Percentiles rank a stretch among this genome's conserved stretches.
phyloP scores from a whole-genome alignment of 2,888 invertebrate genomes.

The Ormyrus thymus region DNA sequence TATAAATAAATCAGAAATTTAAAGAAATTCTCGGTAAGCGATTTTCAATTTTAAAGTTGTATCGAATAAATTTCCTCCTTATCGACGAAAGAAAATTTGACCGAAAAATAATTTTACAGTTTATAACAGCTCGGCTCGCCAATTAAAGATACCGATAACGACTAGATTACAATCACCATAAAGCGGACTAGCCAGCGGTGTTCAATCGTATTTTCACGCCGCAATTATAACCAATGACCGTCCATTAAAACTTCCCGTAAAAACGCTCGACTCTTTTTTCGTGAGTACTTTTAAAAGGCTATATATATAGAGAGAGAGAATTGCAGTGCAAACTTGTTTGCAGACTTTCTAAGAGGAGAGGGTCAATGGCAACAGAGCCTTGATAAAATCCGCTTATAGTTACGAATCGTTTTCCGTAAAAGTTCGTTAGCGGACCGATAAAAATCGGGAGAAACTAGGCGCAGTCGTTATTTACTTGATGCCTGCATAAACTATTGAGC shows the following conservation, averaged over 20 bases:
- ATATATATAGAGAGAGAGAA: not conserved
- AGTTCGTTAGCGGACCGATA: not conserved
- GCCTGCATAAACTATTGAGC: no score
- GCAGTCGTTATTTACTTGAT: no score
- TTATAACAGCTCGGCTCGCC: no score
- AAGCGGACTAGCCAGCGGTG: not conserved
- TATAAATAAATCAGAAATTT: no score
- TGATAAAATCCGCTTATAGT: conserved; percentile 7
- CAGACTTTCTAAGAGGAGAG: conserved; percentile 38
- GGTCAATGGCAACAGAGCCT: conserved; percentile 41
- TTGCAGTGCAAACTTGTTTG: conserved; percentile 16
- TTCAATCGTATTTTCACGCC: not conserved
- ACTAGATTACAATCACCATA: no score
- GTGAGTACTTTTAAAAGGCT: no score
- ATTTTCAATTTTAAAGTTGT: no score
- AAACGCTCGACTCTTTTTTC: not conserved
- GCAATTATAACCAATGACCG: not conserved
- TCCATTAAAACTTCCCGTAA: not conserved
- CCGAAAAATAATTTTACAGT: no score
- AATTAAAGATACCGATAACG: no score
- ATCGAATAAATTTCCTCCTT: no score
- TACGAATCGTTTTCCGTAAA: not conserved
- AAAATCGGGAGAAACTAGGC: not conserved
- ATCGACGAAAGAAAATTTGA: no score
- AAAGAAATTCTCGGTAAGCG: no score